Percentiles rank a stretch among this genome's conserved stretches.
These are phyloP conservation scores for Leptinotarsa undecemlineata DNA, from an alignment of 1,140 invertebrate genomes.

Conservation along the genomic window DNA sequence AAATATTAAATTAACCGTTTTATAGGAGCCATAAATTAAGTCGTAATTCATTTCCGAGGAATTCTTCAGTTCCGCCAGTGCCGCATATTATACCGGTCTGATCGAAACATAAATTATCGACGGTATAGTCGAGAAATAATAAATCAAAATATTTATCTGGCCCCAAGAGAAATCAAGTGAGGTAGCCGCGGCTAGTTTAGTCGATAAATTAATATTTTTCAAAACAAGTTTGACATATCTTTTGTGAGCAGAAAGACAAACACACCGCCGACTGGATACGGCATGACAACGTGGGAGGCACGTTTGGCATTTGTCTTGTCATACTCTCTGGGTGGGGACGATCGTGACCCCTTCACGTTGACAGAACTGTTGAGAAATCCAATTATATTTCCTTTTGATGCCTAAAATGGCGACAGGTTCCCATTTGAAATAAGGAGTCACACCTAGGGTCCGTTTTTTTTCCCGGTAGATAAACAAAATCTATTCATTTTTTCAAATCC, in stretches of 20 bases:
- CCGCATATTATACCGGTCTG: constrained; percentile 6
- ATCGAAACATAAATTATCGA: constrained; percentile 19
- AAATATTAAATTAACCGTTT: constrained; percentile 22
- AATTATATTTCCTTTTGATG: not conserved
- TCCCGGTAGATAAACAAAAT: no score
- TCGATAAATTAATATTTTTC: constrained; percentile 15
- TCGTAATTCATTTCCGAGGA: constrained; percentile 14
- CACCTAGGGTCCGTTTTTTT: no score
- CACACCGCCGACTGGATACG: constrained; percentile 62
- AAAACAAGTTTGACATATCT: constrained; percentile 19
- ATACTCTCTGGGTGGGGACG: not conserved
- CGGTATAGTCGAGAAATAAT: not conserved
- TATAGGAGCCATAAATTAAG: constrained; percentile 12
- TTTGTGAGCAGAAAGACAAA: constrained; percentile 34
- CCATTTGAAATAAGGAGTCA: not conserved
- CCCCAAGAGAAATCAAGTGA: constrained; percentile 7
- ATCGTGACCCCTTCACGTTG: not conserved
- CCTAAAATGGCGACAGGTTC: not conserved
- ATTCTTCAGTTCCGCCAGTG: constrained; percentile 10
- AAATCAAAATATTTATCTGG: constrained; percentile 22
- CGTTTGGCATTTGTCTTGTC: constrained; percentile 76
- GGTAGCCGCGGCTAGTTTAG: constrained; percentile 18
- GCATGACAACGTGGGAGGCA: constrained; percentile 84
- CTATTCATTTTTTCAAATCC: no score
- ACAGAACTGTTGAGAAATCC: not conserved